Conservation (phyloP, 2,888 invertebrate species). For the Lasioglossum marginatum region DNA sequence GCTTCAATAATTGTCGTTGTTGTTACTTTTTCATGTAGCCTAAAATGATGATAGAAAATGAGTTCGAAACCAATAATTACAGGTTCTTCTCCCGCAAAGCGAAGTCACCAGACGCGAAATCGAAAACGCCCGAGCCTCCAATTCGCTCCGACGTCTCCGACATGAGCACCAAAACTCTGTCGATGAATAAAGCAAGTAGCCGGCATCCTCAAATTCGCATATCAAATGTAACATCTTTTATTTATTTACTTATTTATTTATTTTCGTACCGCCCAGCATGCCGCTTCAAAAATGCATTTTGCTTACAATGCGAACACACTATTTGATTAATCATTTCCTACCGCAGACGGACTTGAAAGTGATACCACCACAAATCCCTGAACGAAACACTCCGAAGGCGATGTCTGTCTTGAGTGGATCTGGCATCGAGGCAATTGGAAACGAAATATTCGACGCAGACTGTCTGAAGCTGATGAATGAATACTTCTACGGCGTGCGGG, state of each 20-base stretch:
- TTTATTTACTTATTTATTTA: slow-evolving; percentile 37
- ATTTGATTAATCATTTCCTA: background rate
- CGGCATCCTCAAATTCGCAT: slow-evolving; percentile 82
- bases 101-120: slow-evolving; percentile 87
- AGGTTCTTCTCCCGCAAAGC: slow-evolving; percentile 94
- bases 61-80: slow-evolving; percentile 50
- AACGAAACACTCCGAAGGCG: slow-evolving; percentile 87
- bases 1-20: background rate
- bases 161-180: slow-evolving; percentile 73
- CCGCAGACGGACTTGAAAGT: slow-evolving; percentile 87
- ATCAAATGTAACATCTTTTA: slow-evolving; percentile 79
- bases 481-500: slow-evolving; percentile 96
- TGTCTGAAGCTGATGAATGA: slow-evolving; percentile 97
- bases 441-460: slow-evolving; percentile 94
- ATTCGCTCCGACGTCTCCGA: slow-evolving; percentile 83
- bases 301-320: accelerated
- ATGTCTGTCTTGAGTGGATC: slow-evolving; percentile 90
- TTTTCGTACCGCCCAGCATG: background rate
- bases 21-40: background rate
- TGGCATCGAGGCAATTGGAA: slow-evolving; percentile 92
- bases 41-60: background rate
- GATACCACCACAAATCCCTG: slow-evolving; percentile 88
- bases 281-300: background rate
- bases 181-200: slow-evolving; percentile 72
- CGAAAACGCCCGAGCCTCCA: slow-evolving; percentile 89